Conservation (phyloP, 2,888 invertebrate genomes). For the Leucozona laternaria region DNA sequence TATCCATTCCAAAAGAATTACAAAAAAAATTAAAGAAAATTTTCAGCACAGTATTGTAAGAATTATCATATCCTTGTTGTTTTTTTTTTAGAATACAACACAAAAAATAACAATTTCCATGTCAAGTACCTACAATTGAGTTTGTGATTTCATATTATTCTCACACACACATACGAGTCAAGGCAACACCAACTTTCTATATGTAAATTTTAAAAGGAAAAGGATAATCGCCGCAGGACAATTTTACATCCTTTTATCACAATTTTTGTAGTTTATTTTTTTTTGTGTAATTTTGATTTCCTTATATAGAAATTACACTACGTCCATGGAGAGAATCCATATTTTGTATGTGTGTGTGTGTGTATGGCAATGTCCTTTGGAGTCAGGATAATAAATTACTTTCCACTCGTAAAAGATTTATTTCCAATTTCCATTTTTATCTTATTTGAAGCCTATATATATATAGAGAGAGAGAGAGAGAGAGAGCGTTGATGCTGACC, state of each 20-base stretch:
- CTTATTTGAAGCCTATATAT: slow-evolving; percentile 12
- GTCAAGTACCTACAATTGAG: slow-evolving; percentile 67
- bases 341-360: background rate
- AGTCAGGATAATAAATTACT: slow-evolving; percentile 68
- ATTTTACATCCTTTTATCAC: slow-evolving; percentile 14
- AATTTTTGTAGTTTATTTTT: slow-evolving; percentile 30
- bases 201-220: slow-evolving; percentile 58
- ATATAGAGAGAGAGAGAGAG: slow-evolving; percentile 10
- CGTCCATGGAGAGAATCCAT: slow-evolving; percentile 36
- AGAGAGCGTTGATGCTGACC: slow-evolving; percentile 34
- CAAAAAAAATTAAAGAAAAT: too few species aligned
- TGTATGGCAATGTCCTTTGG: slow-evolving; percentile 61
- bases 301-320: slow-evolving; percentile 22
- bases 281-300: slow-evolving; percentile 38
- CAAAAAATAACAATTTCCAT: slow-evolving; percentile 34
- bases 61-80: slow-evolving; percentile 40
- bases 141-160: slow-evolving; percentile 47
- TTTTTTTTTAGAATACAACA: background rate
- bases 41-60: background rate
- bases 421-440: slow-evolving; percentile 52
- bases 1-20: background rate
- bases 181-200: slow-evolving; percentile 43
- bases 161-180: background rate
- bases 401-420: slow-evolving; percentile 68
- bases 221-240: slow-evolving; percentile 61